Evolutionary conservation across 2,797 vertebrate species (phyloP), one percentile per base, ranked within the genome.

Genomic region (Oceanodroma leucorhoa): DNA sequence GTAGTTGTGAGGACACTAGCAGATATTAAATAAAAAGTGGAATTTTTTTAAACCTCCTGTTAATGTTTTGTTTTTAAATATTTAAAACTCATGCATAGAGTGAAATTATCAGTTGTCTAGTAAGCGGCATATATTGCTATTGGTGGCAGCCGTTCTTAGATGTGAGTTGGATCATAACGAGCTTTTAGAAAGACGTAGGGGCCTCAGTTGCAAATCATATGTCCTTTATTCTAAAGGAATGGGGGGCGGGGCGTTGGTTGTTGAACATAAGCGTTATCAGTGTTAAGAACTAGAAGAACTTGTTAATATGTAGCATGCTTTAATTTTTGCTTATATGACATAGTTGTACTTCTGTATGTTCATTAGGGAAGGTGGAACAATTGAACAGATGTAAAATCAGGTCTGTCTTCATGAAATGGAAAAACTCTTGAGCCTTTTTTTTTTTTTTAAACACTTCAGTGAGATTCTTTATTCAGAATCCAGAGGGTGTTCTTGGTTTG

Each of bases 181-280:
- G n/a, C 13, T 89, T 70, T 83, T 53, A 54, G n/a, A 72, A 83
- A 10, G n/a, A 41, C 14, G 10, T 72, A 10, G 16, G 19, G 19
- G 7, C 11, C n/a, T 88, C 13, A 22, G 7, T 55, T 80, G 10
- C 29, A 60, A 70, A 48, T 71, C 13, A 8, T 14, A 0, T 55
- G 26, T 64, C 21, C 17, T 78, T 48, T 62, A n/a, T 50, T 65
- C n/a, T 72, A 36, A 85, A 69, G 15, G 22, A 27, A 32, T 23
- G 4, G 26, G 12, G 3, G 5, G 20, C 8, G 20, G 9, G 9
- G 1, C 2, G 4, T 26, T 58, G 32, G 17, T 51, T 71, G 16
- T 22, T 51, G 5, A 53, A 16, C 30, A 1, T 34, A 38, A 50
- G 36, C 29, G 5, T 71, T 84, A 34, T 1, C 30, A 40, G 19